phyloP scores from a whole-genome alignment of 64 coral and sea anemone species.

The Stichodactyla mertensii region DNA sequence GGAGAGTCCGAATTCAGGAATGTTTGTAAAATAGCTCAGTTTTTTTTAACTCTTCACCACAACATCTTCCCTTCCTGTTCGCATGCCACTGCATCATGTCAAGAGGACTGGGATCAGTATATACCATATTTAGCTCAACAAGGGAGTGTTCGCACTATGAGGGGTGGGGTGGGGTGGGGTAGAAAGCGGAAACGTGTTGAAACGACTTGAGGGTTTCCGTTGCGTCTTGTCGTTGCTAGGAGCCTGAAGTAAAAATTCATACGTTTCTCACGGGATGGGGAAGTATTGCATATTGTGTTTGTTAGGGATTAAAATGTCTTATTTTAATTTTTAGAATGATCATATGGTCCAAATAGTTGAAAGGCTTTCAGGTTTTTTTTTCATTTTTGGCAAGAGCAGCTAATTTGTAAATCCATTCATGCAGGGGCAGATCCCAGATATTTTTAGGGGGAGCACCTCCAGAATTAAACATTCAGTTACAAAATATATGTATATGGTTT shows the following conservation, averaged over 20 bases:
- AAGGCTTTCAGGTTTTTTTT: no score
- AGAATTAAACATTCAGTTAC: no score
- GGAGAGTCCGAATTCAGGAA: neutral
- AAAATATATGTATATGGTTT: no score
- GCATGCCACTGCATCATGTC: neutral
- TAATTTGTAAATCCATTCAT: no score
- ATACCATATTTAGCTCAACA: slow-evolving; percentile 45
- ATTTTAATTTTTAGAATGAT: no score
- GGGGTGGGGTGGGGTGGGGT: slow-evolving; percentile 27
- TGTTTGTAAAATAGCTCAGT: neutral
- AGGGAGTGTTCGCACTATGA: slow-evolving; percentile 23
- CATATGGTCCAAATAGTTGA: no score
- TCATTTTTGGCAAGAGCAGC: no score
- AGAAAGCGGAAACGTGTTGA: neutral
- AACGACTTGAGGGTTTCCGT: neutral
- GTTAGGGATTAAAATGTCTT: neutral
- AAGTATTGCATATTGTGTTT: neutral
- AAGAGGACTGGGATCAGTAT: slow-evolving; percentile 16
- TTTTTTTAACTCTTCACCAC: slow-evolving; percentile 10
- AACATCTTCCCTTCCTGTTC: slow-evolving; percentile 56
- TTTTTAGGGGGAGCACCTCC: no score
- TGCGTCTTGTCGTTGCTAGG: neutral
- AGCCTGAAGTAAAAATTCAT: neutral
- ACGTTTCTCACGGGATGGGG: no score
- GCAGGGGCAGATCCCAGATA: no score